Conservation (phyloP, 2,113 vertebrate genomes). For the Empidonax alnorum region DNA sequence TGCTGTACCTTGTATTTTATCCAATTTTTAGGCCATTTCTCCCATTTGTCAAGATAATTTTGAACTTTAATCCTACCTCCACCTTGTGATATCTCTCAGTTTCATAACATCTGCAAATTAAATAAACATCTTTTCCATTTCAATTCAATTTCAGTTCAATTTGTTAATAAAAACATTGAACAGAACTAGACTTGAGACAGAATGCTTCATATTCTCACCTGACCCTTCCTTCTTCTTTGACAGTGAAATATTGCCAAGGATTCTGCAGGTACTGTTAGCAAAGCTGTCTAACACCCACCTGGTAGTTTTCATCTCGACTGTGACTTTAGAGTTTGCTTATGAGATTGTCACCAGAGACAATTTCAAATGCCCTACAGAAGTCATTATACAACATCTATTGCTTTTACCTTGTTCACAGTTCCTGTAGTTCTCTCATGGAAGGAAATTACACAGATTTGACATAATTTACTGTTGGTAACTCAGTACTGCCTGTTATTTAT, state of each 20-base stretch:
- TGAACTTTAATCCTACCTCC: not conserved
- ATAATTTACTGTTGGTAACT: not conserved
- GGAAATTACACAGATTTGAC: not conserved
- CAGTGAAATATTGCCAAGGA: conserved; percentile 17
- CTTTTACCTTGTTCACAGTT: not conserved
- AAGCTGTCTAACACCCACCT: conserved; percentile 23
- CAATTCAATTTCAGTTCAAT: conserved; percentile 50
- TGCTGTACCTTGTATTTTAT: conserved; percentile 14
- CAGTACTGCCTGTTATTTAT: not conserved
- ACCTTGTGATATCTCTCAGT: conserved; percentile 7
- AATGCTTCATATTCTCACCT: not conserved
- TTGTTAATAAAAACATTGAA: conserved; percentile 57
- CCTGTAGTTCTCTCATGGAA: not conserved
- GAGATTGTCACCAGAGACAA: not conserved
- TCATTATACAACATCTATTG: not conserved
- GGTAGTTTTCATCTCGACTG: conserved; percentile 2
- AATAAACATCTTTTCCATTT: conserved; percentile 29
- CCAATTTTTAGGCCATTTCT: conserved; percentile 25
- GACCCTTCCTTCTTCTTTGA: not conserved
- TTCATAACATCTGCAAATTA: conserved; percentile 31
- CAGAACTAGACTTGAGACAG: not conserved
- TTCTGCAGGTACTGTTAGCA: not conserved
- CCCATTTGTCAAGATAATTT: conserved; percentile 17
- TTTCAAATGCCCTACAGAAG: not conserved
- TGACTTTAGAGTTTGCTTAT: not conserved